Percentiles rank a stretch among this genome's conserved stretches.
phyloP scores from a whole-genome alignment of 2,888 invertebrate species.

The Griposia aprilina region DNA sequence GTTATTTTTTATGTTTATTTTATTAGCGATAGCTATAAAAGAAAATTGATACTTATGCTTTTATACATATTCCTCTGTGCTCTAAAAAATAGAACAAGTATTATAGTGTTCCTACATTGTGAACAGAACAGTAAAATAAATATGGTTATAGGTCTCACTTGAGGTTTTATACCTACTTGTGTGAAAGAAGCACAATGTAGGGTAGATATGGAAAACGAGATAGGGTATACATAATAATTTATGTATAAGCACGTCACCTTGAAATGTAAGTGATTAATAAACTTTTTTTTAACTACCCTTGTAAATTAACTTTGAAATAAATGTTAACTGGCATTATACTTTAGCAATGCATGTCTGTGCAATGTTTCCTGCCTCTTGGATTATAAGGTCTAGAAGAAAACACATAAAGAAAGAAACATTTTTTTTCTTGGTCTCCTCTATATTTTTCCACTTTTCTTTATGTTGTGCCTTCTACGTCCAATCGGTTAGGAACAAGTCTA shows the following conservation, averaged over 20 bases:
- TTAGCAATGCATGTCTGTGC: no score
- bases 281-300: slow-evolving; percentile 10
- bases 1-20: neutral
- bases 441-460: no score
- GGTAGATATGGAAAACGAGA: neutral
- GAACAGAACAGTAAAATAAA: slow-evolving; percentile 13
- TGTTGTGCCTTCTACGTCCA: no score
- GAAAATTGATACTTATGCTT: neutral
- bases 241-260: neutral
- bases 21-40: neutral
- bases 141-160: neutral
- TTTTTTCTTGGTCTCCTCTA: no score
- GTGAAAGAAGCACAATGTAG: neutral
- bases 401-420: neutral
- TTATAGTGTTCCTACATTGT: neutral
- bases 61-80: neutral
- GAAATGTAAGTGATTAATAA: slow-evolving; percentile 4
- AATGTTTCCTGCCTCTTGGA: neutral
- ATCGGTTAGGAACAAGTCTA: no score
- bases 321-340: neutral
- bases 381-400: slow-evolving; percentile 4
- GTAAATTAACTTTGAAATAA: slow-evolving; percentile 1
- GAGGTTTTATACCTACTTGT: neutral
- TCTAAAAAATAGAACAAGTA: slow-evolving; percentile 14
- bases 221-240: neutral